A percentile compares a stretch with the other conserved stretches of the same genome.
Evolutionary conservation across 2,113 vertebrate species (phyloP).

Genomic region (Nymphicus hollandicus): DNA sequence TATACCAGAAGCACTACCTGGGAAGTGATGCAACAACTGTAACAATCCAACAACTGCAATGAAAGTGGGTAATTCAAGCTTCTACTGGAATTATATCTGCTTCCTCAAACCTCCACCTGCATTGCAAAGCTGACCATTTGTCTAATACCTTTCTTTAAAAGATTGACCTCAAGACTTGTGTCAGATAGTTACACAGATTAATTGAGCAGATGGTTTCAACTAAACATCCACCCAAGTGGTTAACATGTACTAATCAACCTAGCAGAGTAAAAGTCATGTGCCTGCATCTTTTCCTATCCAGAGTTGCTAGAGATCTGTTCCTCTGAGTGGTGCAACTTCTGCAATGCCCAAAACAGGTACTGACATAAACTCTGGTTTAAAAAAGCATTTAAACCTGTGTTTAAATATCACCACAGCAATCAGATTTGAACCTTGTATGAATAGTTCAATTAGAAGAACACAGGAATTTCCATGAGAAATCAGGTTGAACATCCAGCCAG

Average conservation of each 20-base stretch:
- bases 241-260: background rate
- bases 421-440: background rate
- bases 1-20: background rate
- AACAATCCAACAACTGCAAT: background rate
- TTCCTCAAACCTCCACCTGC: conserved; percentile 1
- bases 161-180: background rate
- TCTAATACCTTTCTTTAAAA: conserved; percentile 1
- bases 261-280: background rate
- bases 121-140: background rate
- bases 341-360: background rate
- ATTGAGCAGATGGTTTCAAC: conserved; percentile 27
- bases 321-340: background rate
- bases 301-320: background rate
- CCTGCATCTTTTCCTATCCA: background rate
- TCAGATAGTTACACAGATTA: conserved; percentile 22
- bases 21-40: background rate
- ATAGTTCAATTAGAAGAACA: background rate
- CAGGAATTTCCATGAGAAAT: background rate
- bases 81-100: background rate
- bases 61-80: background rate
- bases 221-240: conserved; percentile 31
- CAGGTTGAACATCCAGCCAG: background rate
- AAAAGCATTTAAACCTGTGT: background rate
- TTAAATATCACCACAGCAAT: background rate
- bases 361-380: background rate